These are phyloP conservation scores for Nothocercus julius DNA, from an alignment of 2,113 vertebrate species.

Conservation along the genomic window DNA sequence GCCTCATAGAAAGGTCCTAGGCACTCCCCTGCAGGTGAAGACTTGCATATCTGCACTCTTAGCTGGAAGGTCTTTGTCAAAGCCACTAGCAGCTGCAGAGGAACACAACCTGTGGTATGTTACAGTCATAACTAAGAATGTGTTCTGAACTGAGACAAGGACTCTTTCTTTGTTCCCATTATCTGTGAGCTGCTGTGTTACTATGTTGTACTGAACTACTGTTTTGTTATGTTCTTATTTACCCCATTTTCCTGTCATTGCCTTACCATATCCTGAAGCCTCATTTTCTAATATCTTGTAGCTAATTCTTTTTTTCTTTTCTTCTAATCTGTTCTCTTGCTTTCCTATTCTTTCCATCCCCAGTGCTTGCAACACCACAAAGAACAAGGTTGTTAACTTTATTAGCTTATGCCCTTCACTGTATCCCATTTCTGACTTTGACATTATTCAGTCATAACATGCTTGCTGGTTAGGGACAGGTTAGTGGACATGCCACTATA, in stretches of 20 bases:
- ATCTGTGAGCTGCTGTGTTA: not conserved
- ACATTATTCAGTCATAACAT: not conserved
- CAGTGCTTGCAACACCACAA: fast-evolving
- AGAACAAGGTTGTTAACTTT: not conserved
- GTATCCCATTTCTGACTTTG: not conserved
- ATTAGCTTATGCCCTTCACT: not conserved
- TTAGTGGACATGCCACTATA: not conserved
- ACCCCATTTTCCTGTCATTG: not conserved
- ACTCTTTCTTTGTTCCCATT: not conserved
- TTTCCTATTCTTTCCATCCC: not conserved
- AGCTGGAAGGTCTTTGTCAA: too few relatives aligned
- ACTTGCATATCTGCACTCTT: too few relatives aligned
- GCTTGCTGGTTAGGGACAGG: not conserved
- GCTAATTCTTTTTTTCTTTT: not conserved
- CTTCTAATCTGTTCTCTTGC: not conserved
- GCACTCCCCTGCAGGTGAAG: too few relatives aligned
- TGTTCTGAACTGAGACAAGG: not conserved
- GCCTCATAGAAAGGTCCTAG: too few relatives aligned
- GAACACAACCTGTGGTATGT: not conserved
- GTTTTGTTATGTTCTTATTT: not conserved
- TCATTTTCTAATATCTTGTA: not conserved
- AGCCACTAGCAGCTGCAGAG: not conserved
- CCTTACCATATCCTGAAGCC: not conserved
- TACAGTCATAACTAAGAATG: not conserved
- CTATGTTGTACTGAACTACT: not conserved